Conservation (phyloP, 2,797 vertebrate species). For the Thamnophis elegans region DNA sequence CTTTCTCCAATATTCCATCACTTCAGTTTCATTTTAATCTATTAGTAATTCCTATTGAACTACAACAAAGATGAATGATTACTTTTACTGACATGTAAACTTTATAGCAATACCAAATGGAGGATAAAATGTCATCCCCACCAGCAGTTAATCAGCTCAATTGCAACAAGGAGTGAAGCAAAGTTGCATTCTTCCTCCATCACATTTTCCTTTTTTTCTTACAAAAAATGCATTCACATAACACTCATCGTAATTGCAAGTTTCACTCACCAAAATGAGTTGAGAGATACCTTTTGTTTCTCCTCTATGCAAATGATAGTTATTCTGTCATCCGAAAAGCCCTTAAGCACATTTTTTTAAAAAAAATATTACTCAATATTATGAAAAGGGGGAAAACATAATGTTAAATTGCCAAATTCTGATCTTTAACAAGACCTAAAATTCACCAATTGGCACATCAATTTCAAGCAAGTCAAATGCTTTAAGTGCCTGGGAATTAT, state of each 20-base stretch:
- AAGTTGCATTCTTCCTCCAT: background rate
- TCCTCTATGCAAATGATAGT: background rate
- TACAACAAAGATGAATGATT: background rate
- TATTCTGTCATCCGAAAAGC: background rate
- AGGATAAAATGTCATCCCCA: background rate
- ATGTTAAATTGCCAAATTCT: background rate
- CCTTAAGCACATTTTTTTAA: background rate
- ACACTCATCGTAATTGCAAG: background rate
- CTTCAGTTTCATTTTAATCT: background rate
- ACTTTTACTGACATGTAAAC: background rate
- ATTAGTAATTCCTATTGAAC: background rate
- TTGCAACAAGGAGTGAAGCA: background rate
- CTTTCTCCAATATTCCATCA: background rate
- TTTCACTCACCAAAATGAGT: background rate
- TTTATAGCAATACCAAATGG: background rate
- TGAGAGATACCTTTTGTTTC: background rate
- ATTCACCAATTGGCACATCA: background rate
- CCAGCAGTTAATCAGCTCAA: background rate
- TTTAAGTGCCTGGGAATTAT: background rate
- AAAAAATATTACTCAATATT: background rate
- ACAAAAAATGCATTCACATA: background rate
- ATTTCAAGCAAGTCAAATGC: background rate
- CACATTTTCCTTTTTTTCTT: background rate
- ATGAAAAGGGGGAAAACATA: background rate
- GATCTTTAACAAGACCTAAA: background rate